Percentiles rank a stretch among this genome's conserved stretches.
These are phyloP conservation scores for Percopsis transmontana DNA, from an alignment of 2,113 vertebrate species.

Conservation along the genomic window DNA sequence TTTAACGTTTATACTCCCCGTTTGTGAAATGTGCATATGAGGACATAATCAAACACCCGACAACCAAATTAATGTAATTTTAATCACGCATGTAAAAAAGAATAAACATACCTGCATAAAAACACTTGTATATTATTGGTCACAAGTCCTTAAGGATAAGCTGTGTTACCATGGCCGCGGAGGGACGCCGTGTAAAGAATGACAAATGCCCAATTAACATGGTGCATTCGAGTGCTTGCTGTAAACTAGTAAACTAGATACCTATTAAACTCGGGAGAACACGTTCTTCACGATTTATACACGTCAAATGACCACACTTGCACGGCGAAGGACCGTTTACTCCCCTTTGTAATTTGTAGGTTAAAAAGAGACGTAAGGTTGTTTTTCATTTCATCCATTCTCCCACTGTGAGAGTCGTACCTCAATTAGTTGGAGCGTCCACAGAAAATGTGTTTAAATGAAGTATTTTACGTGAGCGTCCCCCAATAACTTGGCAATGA, in stretches of 20 bases:
- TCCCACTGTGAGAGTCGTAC: too few species aligned
- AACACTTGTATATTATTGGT: slow-evolving; percentile 1
- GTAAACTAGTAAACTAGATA: slow-evolving; percentile 17
- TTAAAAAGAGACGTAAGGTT: too few species aligned
- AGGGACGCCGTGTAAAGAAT: slow-evolving; percentile 68
- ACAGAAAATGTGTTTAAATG: too few species aligned
- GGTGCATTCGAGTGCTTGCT: slow-evolving; percentile 35
- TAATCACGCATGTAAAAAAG: not conserved
- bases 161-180: slow-evolving; percentile 80
- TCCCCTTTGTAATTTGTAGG: too few species aligned
- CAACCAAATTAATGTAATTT: not conserved
- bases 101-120: slow-evolving; percentile 53
- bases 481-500: too few species aligned
- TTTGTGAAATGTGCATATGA: not conserved
- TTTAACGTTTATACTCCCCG: slow-evolving; percentile 28
- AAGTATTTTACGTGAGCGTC: too few species aligned
- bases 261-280: too few species aligned
- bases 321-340: not conserved
- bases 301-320: not conserved
- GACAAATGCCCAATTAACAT: slow-evolving; percentile 13
- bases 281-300: too few species aligned
- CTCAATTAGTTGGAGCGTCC: too few species aligned
- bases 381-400: too few species aligned
- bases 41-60: not conserved
- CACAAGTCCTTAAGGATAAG: slow-evolving; percentile 23